These are phyloP conservation scores for Ellobius talpinus DNA, from an alignment of 2,113 vertebrate species.

Conservation along the genomic window DNA sequence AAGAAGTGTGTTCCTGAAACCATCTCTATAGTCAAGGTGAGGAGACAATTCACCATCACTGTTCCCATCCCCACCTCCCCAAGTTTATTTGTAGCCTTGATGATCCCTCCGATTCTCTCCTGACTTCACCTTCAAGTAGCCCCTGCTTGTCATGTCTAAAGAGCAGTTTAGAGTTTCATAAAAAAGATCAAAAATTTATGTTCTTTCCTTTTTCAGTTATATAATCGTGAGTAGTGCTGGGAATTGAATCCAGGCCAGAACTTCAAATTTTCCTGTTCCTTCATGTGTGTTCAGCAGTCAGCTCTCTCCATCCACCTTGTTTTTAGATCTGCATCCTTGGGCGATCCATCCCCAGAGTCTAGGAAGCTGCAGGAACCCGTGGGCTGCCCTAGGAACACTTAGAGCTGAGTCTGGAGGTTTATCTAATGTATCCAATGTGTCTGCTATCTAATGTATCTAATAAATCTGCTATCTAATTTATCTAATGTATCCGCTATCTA, in stretches of 20 bases:
- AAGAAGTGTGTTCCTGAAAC: not conserved
- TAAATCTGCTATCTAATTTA: too few relatives aligned
- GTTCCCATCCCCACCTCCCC: not conserved
- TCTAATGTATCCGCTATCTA: too few relatives aligned
- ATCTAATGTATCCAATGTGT: not conserved
- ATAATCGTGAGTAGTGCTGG: not conserved
- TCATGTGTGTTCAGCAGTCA: not conserved
- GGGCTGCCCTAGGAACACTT: not conserved
- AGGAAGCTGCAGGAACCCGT: not conserved
- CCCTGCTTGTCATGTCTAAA: not conserved
- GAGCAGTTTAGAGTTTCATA: not conserved
- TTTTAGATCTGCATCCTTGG: not conserved
- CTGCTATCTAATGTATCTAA: not conserved
- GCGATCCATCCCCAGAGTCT: not conserved
- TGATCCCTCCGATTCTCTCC: too few relatives aligned
- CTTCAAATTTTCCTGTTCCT: not conserved
- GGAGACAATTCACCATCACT: not conserved
- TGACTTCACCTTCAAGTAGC: not conserved
- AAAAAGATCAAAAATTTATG: not conserved
- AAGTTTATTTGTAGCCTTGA: not conserved
- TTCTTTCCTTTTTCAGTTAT: not conserved
- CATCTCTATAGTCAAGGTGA: not conserved
- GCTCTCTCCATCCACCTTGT: not conserved
- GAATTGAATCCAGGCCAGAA: not conserved
- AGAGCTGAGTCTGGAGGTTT: not conserved